Base-by-base conservation (phyloP, 1,140 invertebrate genomes). In the Vollenhovia emeryi region DNA sequence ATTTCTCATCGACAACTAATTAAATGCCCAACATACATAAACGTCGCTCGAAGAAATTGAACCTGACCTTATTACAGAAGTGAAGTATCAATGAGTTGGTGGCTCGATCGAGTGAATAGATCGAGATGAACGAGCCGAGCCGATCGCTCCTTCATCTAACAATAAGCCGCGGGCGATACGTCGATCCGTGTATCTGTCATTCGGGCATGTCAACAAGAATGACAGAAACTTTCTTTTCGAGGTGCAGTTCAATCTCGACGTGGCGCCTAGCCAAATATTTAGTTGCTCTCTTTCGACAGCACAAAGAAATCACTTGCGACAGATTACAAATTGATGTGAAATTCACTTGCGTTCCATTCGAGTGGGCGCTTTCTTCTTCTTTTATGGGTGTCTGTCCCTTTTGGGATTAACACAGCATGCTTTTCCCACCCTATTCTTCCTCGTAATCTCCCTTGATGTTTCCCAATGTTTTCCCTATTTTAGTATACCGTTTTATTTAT, bases 41-140 rank as follows among this genome's bases (percentile, higher is more conserved):
- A 0, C 13, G 8, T 33, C 30, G 2, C 18, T 62, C 11, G 18
- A 78, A 33, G 50, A 43, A 71, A 71, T 36, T 75, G 30, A 84
- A 84, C 13, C n/a, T 74, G 73, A 75, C 7, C 27, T 62, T 57
- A 40, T 62, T 84, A 48, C 9, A 11, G 9, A 45, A 59, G 15
- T 33, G 5, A 73, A 73, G 11, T 75, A 40, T 73, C 30, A 55
- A 75, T 40, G 43, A 7, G 5, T 36, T 8, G 66, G 3, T 7
- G 21, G 8, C 0, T 71, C 8, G 50, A 75, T 60, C 30, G 24
- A n/a, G 11, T 18, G 43, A 21, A 50, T 75, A 24, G 57, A 87
- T 82, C 68, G 40, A 83, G 71, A 87, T 80, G 33, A 85, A 89
- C 75, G 52, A 83, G 66, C 60, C 48, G n/a, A 60, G 68, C 48